A percentile compares a stretch with the other conserved stretches of the same genome.
phyloP scores from a whole-genome alignment of 2,797 vertebrate genomes.

The Poecilia gillii region DNA sequence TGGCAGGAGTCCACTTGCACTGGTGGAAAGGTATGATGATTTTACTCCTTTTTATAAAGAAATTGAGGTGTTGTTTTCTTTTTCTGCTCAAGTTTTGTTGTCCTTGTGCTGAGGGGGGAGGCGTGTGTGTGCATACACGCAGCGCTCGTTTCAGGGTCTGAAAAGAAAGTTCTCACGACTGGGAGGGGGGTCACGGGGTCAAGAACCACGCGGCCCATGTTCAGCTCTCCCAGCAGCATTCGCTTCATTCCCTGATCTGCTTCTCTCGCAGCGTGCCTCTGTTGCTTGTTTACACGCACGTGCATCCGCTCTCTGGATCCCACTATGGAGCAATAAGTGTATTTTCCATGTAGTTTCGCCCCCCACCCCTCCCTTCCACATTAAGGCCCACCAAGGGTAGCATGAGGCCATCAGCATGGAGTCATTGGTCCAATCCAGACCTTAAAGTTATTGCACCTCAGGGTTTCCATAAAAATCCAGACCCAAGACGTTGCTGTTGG shows the following conservation, averaged over 20 bases:
- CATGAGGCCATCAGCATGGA: constrained; percentile 54
- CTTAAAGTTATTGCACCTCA: constrained; percentile 61
- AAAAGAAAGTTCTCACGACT: constrained; percentile 70
- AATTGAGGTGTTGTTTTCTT: constrained; percentile 19
- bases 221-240: constrained; percentile 60
- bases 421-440: constrained; percentile 61
- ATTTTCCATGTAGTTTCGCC: constrained; percentile 47
- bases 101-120: not conserved
- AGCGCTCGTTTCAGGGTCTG: constrained; percentile 26
- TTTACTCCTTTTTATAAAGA: constrained; percentile 31
- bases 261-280: not conserved
- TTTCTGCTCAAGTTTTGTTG: constrained; percentile 13
- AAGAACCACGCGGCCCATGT: constrained; percentile 45
- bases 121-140: constrained; percentile 31
- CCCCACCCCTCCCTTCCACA: not conserved
- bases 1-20: constrained; percentile 67
- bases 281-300: constrained; percentile 20
- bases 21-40: constrained; percentile 66
- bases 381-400: constrained; percentile 51
- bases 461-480: constrained; percentile 58
- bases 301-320: constrained; percentile 23
- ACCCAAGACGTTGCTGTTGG: constrained; percentile 44
- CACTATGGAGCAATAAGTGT: constrained; percentile 17
- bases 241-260: constrained; percentile 23
- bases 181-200: constrained; percentile 55